Evolutionary conservation across 2,113 vertebrate genomes (phyloP), one percentile per base, ranked within the genome.

Genomic region (Monopterus albus): DNA sequence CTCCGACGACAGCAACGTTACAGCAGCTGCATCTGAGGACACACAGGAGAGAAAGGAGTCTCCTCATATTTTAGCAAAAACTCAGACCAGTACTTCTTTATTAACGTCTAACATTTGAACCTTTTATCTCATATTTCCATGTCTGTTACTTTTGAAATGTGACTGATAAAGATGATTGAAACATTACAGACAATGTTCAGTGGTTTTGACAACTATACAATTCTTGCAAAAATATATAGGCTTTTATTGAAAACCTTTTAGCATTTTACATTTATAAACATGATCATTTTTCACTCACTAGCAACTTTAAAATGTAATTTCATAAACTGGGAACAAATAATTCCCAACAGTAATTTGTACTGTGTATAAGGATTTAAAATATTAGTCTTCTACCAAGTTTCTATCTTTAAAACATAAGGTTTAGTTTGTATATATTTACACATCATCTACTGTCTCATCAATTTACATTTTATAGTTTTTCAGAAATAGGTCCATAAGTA

Each of bases 11-110:
- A 31, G 20, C 11, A 12, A 45, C 12, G 6, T 13, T 1, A 7
- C 68, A 47, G 42, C 64, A 72, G 26, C 29, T 43, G 21, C 59
- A 50, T 28, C 40, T 64, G 36, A 28, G 62, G 38, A 52, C 18
- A 56, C 26, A 72, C n/a, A 77, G 17, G 51, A 14, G 7, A 0
- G 4, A 38, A n/a, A 25, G 2, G 2, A 50, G 9, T 23, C 26
- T 14, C 3, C 29, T 31, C 21, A 20, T 28, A n/a, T n/a, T 28
- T 10, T 23, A 43, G 36, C 11, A 31, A 14, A 25, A 50, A 8
- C 11, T 23, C 5, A n/a, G n/a, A 28, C 1, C 9, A 29, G 56
- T 11, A 2, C 14, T 59, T 6, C n/a, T n/a, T 23, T 18, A 5
- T 21, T 7, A 7, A 35, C 26, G 10, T 0, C n/a, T 6, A 14